Evolutionary conservation across 1,140 invertebrate genomes (phyloP).

Genomic region (Littorina saxatilis): DNA sequence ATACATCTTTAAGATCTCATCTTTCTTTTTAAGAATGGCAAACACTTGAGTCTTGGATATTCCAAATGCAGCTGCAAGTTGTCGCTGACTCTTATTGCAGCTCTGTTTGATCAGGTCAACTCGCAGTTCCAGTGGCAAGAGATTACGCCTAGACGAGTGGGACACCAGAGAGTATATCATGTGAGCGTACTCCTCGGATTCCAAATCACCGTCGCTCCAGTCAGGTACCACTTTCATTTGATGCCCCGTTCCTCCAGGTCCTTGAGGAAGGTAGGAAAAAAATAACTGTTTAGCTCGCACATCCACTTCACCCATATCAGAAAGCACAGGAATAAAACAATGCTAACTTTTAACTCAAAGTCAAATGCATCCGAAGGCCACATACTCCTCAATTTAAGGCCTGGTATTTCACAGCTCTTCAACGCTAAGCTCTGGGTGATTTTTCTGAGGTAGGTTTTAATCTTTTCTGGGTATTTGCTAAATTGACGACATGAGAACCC

Average conservation of each 20-base stretch:
- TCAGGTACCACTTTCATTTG: background rate
- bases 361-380: no score
- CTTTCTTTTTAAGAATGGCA: background rate
- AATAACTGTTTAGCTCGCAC: no score
- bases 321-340: no score
- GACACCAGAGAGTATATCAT: background rate
- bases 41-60: constrained; percentile 9
- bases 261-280: constrained; percentile 9
- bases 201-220: background rate
- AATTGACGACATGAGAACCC: no score
- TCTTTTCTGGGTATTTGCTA: no score
- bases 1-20: background rate
- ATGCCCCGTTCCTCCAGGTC: background rate
- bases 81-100: constrained; percentile 5
- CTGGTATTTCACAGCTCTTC: no score
- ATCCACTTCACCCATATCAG: no score
- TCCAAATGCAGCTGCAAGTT: background rate
- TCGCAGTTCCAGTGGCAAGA: background rate
- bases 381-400: no score
- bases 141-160: background rate
- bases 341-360: no score
- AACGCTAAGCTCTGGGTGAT: no score
- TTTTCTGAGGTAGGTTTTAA: no score
- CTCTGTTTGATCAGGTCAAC: background rate
- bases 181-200: background rate